Evolutionary conservation across 2,797 vertebrate genomes (phyloP).

Genomic region (Naso thynnoides): DNA sequence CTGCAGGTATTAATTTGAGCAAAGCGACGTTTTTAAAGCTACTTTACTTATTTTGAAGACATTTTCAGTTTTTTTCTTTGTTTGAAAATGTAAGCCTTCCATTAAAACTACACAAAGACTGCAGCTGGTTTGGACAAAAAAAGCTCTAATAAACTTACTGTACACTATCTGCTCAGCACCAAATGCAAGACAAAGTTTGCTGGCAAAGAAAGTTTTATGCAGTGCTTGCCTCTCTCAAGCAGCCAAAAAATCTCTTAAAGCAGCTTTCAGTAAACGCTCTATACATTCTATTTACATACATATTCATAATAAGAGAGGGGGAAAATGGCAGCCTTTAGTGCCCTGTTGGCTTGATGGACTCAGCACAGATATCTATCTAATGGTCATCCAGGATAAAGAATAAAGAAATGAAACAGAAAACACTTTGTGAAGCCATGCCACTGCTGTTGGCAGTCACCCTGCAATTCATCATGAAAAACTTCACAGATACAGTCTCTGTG

Average conservation of each 20-base stretch:
- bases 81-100: neutral
- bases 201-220: neutral
- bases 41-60: neutral
- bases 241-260: neutral
- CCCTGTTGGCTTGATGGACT: conserved; percentile 25
- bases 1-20: neutral
- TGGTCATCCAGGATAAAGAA: conserved; percentile 39
- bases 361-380: conserved; percentile 37
- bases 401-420: conserved; percentile 47
- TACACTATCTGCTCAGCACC: neutral
- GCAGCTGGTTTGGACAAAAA: neutral
- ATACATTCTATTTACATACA: neutral
- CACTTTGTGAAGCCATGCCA: conserved; percentile 56
- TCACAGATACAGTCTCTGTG: conserved; percentile 21
- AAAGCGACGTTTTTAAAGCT: neutral
- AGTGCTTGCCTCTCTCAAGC: neutral
- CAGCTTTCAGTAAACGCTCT: neutral
- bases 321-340: conserved; percentile 34
- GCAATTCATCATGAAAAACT: conserved; percentile 45
- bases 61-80: neutral
- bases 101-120: neutral
- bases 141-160: neutral
- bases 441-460: conserved; percentile 53
- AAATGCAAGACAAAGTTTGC: neutral
- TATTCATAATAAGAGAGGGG: neutral